Base-by-base conservation (phyloP, 2,113 vertebrate species). In the Panthera uncia region DNA sequence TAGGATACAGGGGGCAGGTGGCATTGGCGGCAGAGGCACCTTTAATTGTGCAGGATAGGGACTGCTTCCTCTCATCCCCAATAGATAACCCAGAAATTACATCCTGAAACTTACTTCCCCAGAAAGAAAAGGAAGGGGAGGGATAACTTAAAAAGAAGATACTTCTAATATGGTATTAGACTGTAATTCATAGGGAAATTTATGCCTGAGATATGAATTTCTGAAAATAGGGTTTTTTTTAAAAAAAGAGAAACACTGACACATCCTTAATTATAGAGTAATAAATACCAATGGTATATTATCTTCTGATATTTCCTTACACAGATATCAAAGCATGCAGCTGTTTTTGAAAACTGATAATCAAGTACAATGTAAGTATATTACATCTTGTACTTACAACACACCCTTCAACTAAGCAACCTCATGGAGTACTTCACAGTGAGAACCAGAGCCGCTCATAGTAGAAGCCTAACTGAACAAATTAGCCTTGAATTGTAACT, bases 201-300 rank as follows among this genome's bases (percentile, higher is more conserved):
- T 98, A 97, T 97, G 98, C 97, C 95, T 96, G 98, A 98, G 98
- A 98, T 98, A 98, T 98, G 98, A 99, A 98, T 98, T 98, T 98
- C 98, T 98, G 97, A 98, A 98, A 99, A 99, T 98, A 98, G 98
- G 97, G 91, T 82, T 27, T 66, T 88, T 97, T 97, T 99, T 98
- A 96, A 88, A 97, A 98, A 98, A 98, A 98, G 98, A 98, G 98
- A 98, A 99, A 98, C 98, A 91, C 97, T 98, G 98, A 98, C 98
- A 98, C 98, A 94, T 98, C 97, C 98, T 99, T 99, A 99, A 99
- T 99, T 99, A 98, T 90, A 98, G 98, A 98, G 98, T 98, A 98
- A 98, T 98, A 99, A 99, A 99, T 99, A 99, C 98, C 98, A 89
- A 76, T 95, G 97, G 98, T 94, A 98, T 98, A 93, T 98, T 99